phyloP scores from a whole-genome alignment of 37 sponge, comb jelly and placozoan genomes.

The Theonella swinhoei region DNA sequence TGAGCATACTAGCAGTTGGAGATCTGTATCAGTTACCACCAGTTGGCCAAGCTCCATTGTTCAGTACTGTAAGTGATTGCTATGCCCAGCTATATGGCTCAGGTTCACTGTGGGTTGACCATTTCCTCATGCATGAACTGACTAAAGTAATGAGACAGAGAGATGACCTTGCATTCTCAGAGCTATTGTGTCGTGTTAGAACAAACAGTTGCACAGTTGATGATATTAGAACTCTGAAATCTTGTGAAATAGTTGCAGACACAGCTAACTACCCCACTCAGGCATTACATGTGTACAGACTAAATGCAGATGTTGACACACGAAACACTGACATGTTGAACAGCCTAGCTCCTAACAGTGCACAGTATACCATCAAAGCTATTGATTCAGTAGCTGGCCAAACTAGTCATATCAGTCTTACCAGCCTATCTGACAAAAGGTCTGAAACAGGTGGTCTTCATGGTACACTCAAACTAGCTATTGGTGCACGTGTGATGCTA shows the following conservation, averaged over 20 bases:
- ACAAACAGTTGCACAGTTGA: constrained; percentile 23
- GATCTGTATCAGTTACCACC: constrained; percentile 50
- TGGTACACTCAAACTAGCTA: constrained; percentile 32
- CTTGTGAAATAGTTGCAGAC: neutral
- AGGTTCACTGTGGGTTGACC: constrained; percentile 34
- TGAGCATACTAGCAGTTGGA: constrained; percentile 39
- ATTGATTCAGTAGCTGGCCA: constrained; percentile 17
- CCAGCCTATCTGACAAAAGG: constrained; percentile 15
- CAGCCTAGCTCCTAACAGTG: constrained; percentile 6
- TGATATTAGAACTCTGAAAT: constrained; percentile 21
- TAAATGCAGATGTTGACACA: constrained; percentile 39
- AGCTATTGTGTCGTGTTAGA: constrained; percentile 40
- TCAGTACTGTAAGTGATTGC: neutral
- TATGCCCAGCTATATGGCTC: constrained; percentile 29
- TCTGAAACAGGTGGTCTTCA: constrained; percentile 45
- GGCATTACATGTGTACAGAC: constrained; percentile 47
- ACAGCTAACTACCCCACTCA: constrained; percentile 16
- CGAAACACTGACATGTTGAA: constrained; percentile 10
- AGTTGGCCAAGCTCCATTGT: neutral
- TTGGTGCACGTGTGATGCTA: constrained; percentile 48
- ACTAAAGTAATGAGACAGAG: constrained; percentile 29
- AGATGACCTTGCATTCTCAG: constrained; percentile 18
- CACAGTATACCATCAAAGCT: constrained; percentile 32
- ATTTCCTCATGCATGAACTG: constrained; percentile 43
- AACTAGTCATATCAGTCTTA: neutral